Evolutionary conservation across 2,113 vertebrate species (phyloP).

Genomic region (Cebus imitator): DNA sequence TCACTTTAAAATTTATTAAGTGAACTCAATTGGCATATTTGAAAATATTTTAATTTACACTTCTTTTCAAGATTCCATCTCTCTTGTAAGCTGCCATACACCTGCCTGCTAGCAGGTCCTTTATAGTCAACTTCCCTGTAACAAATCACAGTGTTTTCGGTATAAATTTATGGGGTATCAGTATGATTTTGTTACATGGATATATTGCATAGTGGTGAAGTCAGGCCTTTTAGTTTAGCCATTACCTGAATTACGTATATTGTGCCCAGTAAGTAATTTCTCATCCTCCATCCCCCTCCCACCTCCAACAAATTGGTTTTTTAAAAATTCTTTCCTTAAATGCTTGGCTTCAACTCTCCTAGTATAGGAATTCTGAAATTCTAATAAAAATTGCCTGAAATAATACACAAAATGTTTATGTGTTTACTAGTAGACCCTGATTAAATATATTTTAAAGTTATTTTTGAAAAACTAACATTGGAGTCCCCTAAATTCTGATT

Average conservation of each 20-base stretch:
- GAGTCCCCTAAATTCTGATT: slow-evolving; percentile 4
- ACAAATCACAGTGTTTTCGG: background rate
- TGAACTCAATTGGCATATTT: background rate
- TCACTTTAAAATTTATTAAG: background rate
- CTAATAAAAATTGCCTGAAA: slow-evolving; percentile 21
- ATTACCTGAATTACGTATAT: background rate
- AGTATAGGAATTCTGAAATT: background rate
- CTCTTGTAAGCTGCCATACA: background rate
- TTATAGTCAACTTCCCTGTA: background rate
- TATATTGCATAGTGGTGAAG: background rate
- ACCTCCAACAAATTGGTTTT: background rate
- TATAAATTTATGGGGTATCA: background rate
- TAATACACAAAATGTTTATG: slow-evolving; percentile 15
- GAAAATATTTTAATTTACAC: background rate
- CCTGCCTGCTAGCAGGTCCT: background rate
- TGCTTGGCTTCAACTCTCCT: background rate
- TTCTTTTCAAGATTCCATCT: background rate
- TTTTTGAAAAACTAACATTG: slow-evolving; percentile 27
- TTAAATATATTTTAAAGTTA: slow-evolving; percentile 43
- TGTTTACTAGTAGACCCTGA: background rate
- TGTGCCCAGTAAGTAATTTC: background rate
- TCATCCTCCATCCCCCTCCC: background rate
- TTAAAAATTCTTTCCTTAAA: background rate
- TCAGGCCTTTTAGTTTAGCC: background rate
- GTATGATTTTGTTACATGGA: background rate